These are phyloP conservation scores for Ryuthela nishihirai DNA, from an alignment of 2,888 invertebrate species.

Conservation along the genomic window DNA sequence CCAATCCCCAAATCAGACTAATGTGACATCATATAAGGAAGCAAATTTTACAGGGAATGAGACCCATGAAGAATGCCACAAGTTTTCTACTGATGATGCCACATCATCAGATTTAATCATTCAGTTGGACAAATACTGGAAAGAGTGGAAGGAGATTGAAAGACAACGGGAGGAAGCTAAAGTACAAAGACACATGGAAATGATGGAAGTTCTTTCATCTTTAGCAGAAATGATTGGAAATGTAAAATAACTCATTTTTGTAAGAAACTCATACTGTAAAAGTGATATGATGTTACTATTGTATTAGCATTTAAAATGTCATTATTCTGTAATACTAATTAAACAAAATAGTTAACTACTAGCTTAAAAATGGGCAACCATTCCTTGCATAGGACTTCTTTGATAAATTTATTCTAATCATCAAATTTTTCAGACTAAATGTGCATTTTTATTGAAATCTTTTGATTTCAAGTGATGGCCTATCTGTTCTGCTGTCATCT, in stretches of 20 bases:
- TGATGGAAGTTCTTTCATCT: conserved; percentile 30
- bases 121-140: conserved; percentile 18
- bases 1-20: not conserved
- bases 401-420: too few relatives aligned
- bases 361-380: too few relatives aligned
- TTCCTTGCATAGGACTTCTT: too few relatives aligned
- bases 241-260: not conserved
- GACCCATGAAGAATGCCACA: conserved; percentile 1
- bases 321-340: too few relatives aligned
- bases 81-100: not conserved
- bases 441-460: too few relatives aligned
- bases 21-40: too few relatives aligned
- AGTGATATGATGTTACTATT: too few relatives aligned
- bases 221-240: conserved; percentile 10
- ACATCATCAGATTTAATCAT: conserved; percentile 10
- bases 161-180: conserved; percentile 5
- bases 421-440: too few relatives aligned
- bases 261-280: not conserved
- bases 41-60: not conserved
- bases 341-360: too few relatives aligned
- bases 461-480: too few relatives aligned
- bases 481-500: too few relatives aligned
- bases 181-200: conserved; percentile 19
- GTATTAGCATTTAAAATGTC: too few relatives aligned
- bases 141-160: conserved; percentile 23